Conservation (phyloP, 1,140 invertebrate genomes). For the Stegodyphus dumicola region DNA sequence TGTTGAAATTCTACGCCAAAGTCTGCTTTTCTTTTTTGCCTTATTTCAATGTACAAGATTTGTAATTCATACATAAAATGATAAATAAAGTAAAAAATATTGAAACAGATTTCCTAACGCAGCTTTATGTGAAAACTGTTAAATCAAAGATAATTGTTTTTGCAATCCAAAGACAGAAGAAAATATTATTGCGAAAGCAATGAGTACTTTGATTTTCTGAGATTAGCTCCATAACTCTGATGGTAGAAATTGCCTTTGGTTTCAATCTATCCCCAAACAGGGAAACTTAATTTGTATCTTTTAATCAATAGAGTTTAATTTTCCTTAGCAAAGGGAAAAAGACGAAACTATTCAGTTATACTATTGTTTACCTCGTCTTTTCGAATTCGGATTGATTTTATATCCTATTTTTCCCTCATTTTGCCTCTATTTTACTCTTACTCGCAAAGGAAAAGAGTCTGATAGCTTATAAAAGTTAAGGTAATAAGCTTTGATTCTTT, state of each 20-base stretch:
- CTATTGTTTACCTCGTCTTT: too few relatives aligned
- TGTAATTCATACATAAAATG: too few relatives aligned
- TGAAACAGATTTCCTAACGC: too few relatives aligned
- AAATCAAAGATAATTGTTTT: too few relatives aligned
- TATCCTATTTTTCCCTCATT: constrained; percentile 14
- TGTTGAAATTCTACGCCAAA: too few relatives aligned
- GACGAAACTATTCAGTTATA: not conserved
- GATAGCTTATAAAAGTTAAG: constrained; percentile 46
- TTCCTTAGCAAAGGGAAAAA: not conserved
- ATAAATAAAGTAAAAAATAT: too few relatives aligned
- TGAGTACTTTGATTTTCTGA: too few relatives aligned
- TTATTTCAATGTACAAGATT: too few relatives aligned
- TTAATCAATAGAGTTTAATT: constrained; percentile 25
- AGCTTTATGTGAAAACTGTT: too few relatives aligned
- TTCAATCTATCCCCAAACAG: constrained; percentile 7
- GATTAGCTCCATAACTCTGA: not conserved
- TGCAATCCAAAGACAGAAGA: too few relatives aligned
- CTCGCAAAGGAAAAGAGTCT: constrained; percentile 10
- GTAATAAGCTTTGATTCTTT: constrained; percentile 33
- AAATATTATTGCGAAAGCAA: too few relatives aligned
- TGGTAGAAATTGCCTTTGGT: not conserved
- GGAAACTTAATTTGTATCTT: constrained; percentile 33
- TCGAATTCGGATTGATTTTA: constrained; percentile 3
- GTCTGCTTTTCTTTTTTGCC: too few relatives aligned
- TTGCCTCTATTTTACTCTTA: constrained; percentile 17